Percentiles rank a stretch among this genome's conserved stretches.
These are phyloP conservation scores for Spodoptera frugiperda DNA, from an alignment of 1,140 invertebrate genomes.

Conservation along the genomic window DNA sequence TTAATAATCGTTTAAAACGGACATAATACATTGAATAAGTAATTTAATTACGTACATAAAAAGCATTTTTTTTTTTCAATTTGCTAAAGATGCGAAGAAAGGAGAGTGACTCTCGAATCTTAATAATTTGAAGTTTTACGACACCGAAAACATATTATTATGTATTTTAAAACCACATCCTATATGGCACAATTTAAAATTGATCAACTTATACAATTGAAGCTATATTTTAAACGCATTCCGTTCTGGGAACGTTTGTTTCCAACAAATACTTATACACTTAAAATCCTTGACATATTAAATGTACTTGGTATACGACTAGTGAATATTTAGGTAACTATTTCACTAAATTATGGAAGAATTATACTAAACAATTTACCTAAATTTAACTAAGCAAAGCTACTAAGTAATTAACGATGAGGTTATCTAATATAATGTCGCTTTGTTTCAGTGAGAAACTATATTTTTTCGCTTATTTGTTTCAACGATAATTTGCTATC, in stretches of 20 bases:
- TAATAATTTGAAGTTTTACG: slow-evolving; percentile 3
- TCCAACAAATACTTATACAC: slow-evolving; percentile 41
- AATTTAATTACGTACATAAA: slow-evolving; percentile 57
- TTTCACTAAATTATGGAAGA: slow-evolving; percentile 57
- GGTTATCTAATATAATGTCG: slow-evolving; percentile 44
- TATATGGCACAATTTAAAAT: slow-evolving; percentile 58
- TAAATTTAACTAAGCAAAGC: slow-evolving; percentile 57
- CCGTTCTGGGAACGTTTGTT: slow-evolving; percentile 45
- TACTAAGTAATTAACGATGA: slow-evolving; percentile 21
- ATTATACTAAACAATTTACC: slow-evolving; percentile 54
- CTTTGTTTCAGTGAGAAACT: slow-evolving; percentile 3
- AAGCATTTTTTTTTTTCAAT: slow-evolving; percentile 45
- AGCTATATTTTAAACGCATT: slow-evolving; percentile 43
- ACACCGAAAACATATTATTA: slow-evolving; percentile 29
- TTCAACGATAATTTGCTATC: background rate
- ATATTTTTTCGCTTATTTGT: background rate
- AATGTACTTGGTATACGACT: slow-evolving; percentile 73
- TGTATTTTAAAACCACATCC: slow-evolving; percentile 44
- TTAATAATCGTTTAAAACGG: slow-evolving; percentile 46
- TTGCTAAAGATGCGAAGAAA: slow-evolving; percentile 43
- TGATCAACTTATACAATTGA: slow-evolving; percentile 25
- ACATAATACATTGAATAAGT: slow-evolving; percentile 49
- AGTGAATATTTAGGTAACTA: slow-evolving; percentile 59
- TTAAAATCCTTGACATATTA: slow-evolving; percentile 51
- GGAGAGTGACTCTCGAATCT: slow-evolving; percentile 39